phyloP scores from a whole-genome alignment of 1,140 invertebrate genomes.

The Drosophila malerkotliana region DNA sequence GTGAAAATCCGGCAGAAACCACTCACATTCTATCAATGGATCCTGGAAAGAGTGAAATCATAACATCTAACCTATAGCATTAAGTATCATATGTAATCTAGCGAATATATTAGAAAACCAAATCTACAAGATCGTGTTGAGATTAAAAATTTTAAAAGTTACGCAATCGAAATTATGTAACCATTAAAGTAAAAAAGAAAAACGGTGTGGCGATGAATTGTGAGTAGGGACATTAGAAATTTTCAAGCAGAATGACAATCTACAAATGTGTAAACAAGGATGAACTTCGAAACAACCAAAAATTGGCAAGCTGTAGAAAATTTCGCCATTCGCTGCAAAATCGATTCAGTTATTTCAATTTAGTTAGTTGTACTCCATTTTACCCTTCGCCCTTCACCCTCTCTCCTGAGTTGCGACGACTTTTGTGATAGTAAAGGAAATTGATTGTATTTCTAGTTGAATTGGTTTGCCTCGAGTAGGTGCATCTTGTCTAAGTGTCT shows the following conservation, averaged over 20 bases:
- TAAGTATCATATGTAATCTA: conserved; percentile 46
- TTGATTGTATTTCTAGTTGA: conserved; percentile 62
- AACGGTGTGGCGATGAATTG: conserved; percentile 21
- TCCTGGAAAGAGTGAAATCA: conserved; percentile 41
- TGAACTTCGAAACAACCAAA: conserved; percentile 23
- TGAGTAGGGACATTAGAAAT: conserved; percentile 50
- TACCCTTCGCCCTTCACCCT: conserved; percentile 13
- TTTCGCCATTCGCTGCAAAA: conserved; percentile 30
- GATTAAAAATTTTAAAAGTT: conserved; percentile 36
- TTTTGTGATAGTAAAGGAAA: conserved; percentile 78
- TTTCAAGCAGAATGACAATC: conserved; percentile 72
- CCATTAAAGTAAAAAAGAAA: conserved; percentile 7
- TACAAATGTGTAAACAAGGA: conserved; percentile 40
- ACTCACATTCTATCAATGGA: neutral
- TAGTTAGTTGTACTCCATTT: conserved; percentile 34
- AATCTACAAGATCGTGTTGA: conserved; percentile 45
- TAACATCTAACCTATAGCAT: conserved; percentile 16
- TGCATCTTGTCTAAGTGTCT: conserved; percentile 31
- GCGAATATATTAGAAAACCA: conserved; percentile 31
- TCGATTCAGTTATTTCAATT: conserved; percentile 41
- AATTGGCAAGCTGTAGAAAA: conserved; percentile 42
- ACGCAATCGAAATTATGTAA: conserved; percentile 36
- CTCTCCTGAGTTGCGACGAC: conserved; percentile 58
- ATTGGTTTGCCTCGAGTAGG: conserved; percentile 59
- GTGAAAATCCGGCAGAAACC: no score